Base-by-base conservation (phyloP, 1,140 invertebrate genomes). In the Neodiprion virginianus region DNA sequence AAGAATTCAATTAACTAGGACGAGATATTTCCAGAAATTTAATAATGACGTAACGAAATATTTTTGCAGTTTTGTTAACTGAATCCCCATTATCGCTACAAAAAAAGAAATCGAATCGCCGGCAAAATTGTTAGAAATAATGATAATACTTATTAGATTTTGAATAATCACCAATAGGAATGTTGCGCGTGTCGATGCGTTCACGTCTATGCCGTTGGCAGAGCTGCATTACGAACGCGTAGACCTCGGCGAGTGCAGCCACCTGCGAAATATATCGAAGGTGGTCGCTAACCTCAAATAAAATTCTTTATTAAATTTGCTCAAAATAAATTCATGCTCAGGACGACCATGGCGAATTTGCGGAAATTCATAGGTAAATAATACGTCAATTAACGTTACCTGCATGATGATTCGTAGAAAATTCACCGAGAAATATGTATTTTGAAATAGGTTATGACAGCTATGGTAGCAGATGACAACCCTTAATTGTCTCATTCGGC, bases 291-390 rank as follows among this genome's bases (percentile, higher is more conserved):
- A 61, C 53, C 53, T 61, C n/a, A 61, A 61, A 61, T 14, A 14
- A 61, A 61, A 61, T 17, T 14, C n/a, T 61, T 61, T 61, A 12
- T 61, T 7, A 61, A 4, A 61, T 17, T 61, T 61, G 53, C 53
- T 61, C 53, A 61, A 61, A 14, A 8, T 61, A 61, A 61, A 83
- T 76, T 77, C 61, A 88, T 88, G 86, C 78, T 86, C 72, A 74
- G 73, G 75, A 81, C 78, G 73, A 87, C 79, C 76, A 88, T 88
- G 87, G 85, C 85, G 66, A 88, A 88, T 83, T 82, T 88, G 79
- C 83, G 87, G 71, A 88, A 88, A 81, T 88, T 88, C 76, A 88
- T 88, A 85, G 87, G 87, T 88, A 87, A 85, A 48, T 74, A 65
- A 28, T 48, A 48, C 12, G 2, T n/a, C 61, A 14, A 48, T 67